Conservation (phyloP, 2,797 vertebrate species). For the Microctenopoma lineatum region DNA sequence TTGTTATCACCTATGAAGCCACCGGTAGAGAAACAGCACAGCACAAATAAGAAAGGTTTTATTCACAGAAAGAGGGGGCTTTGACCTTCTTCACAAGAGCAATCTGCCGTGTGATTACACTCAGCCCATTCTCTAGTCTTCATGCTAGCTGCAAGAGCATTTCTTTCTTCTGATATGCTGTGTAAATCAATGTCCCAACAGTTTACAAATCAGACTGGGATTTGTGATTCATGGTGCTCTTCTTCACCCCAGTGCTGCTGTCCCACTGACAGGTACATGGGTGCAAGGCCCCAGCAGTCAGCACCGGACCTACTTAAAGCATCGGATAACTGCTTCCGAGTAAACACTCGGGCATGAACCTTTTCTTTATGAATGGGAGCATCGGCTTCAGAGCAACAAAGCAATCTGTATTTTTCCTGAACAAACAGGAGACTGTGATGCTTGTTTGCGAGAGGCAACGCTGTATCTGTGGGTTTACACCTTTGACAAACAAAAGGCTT, state of each 20-base stretch:
- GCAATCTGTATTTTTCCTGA: slow-evolving; percentile 60
- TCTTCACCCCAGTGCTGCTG: slow-evolving; percentile 42
- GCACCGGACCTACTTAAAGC: slow-evolving; percentile 22
- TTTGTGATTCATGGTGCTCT: slow-evolving; percentile 61
- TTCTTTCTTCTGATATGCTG: slow-evolving; percentile 59
- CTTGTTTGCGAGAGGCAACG: slow-evolving; percentile 45
- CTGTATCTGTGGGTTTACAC: slow-evolving; percentile 25
- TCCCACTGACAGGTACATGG: slow-evolving; percentile 28
- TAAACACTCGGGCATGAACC: slow-evolving; percentile 19
- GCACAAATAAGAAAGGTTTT: slow-evolving; percentile 48
- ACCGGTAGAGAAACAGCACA: slow-evolving; percentile 18
- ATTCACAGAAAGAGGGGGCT: slow-evolving; percentile 64
- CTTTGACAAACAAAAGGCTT: slow-evolving; percentile 63
- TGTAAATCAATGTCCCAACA: slow-evolving; percentile 68
- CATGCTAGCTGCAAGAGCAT: slow-evolving; percentile 48
- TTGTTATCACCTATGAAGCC: slow-evolving; percentile 2
- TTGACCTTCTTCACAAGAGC: slow-evolving; percentile 74
- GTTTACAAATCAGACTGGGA: slow-evolving; percentile 68
- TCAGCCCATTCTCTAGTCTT: slow-evolving; percentile 42
- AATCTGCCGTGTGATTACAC: slow-evolving; percentile 63
- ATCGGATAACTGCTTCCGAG: slow-evolving; percentile 37
- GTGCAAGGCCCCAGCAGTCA: slow-evolving; percentile 9
- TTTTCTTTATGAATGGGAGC: slow-evolving; percentile 24
- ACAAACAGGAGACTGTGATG: slow-evolving; percentile 47
- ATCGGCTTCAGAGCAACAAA: slow-evolving; percentile 35